A percentile compares a stretch with the other conserved stretches of the same genome.
phyloP scores from a whole-genome alignment of 2,113 vertebrate species.

The Hippocampus guttulatus region DNA sequence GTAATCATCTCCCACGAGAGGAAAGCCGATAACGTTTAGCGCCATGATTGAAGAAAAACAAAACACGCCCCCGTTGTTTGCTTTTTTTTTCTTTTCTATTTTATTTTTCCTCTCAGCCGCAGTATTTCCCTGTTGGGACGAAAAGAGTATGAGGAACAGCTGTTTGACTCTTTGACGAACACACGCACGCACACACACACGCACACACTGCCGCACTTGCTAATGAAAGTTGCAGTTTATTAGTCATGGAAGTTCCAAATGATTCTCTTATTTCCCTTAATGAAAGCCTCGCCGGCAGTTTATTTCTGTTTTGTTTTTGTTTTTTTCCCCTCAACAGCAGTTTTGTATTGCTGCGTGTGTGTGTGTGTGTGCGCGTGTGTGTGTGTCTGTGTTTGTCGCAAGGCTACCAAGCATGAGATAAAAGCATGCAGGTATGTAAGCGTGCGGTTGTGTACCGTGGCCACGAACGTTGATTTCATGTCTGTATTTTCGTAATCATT shows the following conservation, averaged over 20 bases:
- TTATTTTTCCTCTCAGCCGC: constrained; percentile 42
- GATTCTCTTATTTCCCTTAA: background rate
- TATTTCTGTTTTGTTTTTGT: background rate
- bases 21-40: constrained; percentile 40
- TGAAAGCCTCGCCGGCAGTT: background rate
- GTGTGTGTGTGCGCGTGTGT: constrained; percentile 1
- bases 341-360: constrained; percentile 5
- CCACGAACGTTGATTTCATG: constrained; percentile 14
- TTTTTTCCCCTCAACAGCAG: background rate
- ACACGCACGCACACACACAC: constrained; percentile 11
- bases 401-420: constrained; percentile 15
- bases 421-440: constrained; percentile 21
- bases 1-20: constrained; percentile 27
- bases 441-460: background rate
- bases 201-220: constrained; percentile 1
- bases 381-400: background rate
- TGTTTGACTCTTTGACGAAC: constrained; percentile 26
- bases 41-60: background rate
- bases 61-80: constrained; percentile 1
- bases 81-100: constrained; percentile 57
- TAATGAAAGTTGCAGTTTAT: constrained; percentile 12
- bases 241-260: constrained; percentile 13
- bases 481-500: background rate
- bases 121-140: constrained; percentile 16
- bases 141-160: constrained; percentile 24